These are phyloP conservation scores for Takifugu flavidus DNA, from an alignment of 2,113 vertebrate genomes.

Conservation along the genomic window DNA sequence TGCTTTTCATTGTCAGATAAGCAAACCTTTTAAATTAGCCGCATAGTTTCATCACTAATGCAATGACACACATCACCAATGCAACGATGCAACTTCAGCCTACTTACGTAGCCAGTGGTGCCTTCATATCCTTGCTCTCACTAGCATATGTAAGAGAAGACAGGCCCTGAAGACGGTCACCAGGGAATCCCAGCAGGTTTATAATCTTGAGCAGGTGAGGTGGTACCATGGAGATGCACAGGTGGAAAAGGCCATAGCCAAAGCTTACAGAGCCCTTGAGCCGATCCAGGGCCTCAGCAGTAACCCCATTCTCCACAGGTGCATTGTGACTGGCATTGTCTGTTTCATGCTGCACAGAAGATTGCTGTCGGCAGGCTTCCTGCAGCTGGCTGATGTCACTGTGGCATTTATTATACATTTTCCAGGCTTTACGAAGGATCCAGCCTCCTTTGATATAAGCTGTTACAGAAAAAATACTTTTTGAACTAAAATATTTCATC, in stretches of 20 bases:
- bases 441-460: slow-evolving; percentile 99
- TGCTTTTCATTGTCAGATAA: no score
- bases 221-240: slow-evolving; percentile 99
- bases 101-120: slow-evolving; percentile 98
- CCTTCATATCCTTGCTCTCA: slow-evolving; percentile 99
- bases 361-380: slow-evolving; percentile 82
- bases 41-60: background rate
- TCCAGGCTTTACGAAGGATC: slow-evolving; percentile 99
- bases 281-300: slow-evolving; percentile 89
- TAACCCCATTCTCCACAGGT: slow-evolving; percentile 79
- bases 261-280: slow-evolving; percentile 99
- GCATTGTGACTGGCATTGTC: slow-evolving; percentile 93
- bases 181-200: slow-evolving; percentile 98
- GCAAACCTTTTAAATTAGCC: background rate
- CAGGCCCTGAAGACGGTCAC: slow-evolving; percentile 94
- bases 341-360: slow-evolving; percentile 77
- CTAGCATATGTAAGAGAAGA: slow-evolving; percentile 95
- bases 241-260: slow-evolving; percentile 96
- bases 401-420: slow-evolving; percentile 99
- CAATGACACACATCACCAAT: no score
- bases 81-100: no score
- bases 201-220: slow-evolving; percentile 99
- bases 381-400: slow-evolving; percentile 94
- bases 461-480: slow-evolving; percentile 41
- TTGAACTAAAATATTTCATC: background rate